Evolutionary conservation across 2,113 vertebrate genomes (phyloP).

Genomic region (Phaethon lepturus): DNA sequence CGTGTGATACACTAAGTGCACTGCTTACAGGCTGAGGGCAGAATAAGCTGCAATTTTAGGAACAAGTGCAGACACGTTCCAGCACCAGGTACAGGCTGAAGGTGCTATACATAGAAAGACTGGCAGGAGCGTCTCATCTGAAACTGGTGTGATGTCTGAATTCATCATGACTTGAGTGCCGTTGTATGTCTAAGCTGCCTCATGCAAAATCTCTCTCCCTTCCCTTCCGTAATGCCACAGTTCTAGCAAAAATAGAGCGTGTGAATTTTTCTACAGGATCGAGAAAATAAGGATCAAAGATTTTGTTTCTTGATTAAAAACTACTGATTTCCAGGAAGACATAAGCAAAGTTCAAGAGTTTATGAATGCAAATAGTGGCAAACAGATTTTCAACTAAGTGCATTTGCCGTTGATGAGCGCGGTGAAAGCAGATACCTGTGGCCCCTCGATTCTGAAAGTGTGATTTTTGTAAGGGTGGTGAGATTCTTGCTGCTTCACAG

Average conservation of each 20-base stretch:
- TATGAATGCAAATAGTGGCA: not conserved
- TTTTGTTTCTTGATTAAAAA: not conserved
- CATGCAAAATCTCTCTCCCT: not conserved
- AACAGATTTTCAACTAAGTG: not conserved
- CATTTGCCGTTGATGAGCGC: not conserved
- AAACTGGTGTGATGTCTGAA: not conserved
- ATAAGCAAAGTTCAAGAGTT: not conserved
- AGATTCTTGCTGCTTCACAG: not conserved
- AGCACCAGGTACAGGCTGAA: not conserved
- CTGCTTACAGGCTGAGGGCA: slow-evolving; percentile 8
- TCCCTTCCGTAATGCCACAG: fast-evolving
- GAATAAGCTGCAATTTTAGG: not conserved
- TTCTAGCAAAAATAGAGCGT: fast-evolving
- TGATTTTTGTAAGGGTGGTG: not conserved
- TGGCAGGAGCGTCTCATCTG: not conserved
- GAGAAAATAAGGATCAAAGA: not conserved
- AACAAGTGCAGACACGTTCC: not conserved
- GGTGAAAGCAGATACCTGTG: not conserved
- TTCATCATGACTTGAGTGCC: not conserved
- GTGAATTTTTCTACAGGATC: not conserved
- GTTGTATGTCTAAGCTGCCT: not conserved
- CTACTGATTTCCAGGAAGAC: not conserved
- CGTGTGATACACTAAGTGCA: not conserved
- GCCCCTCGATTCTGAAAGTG: not conserved
- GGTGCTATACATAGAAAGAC: not conserved